Base-by-base conservation (phyloP, 2,888 invertebrate genomes). In the Orchesella flavescens region DNA sequence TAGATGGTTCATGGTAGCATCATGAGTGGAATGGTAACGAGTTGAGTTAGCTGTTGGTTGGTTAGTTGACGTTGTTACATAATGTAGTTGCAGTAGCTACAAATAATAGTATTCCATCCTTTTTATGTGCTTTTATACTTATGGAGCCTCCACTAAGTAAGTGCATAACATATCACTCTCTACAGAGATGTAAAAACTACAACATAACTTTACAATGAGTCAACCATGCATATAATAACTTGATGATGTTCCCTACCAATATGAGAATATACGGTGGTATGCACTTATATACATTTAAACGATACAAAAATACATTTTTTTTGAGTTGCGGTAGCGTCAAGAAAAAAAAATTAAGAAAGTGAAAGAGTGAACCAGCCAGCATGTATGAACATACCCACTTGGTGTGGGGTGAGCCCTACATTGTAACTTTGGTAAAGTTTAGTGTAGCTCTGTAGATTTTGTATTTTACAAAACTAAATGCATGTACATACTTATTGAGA, bases 31-130 rank as follows among this genome's bases (percentile, higher is more conserved):
- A 71, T 72, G 43, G 55, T 63, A 71, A 79, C 79, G 65, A 78
- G 77, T 44, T 69, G 69, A 59, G 69, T 43, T 77, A 69, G 57
- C 61, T 59, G 68, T 69, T 34, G 68, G 68, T 55, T 76, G 76
- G 68, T 24, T 57, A 76, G 76, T 68, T 75, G 74, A 19, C 53
- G 74, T 65, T 44, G 72, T 49, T 49, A 49, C 34, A 34, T 34
- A 34, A 34, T 49, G 12, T 49, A 49, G 49, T 12, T 49, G 12
- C n/a, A n/a, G 49, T 49, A 49, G 34, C 34, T 34, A 7, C 34
- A 34, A 34, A 49, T 49, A 49, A 12, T 49, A 49, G n/a, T n/a
- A n/a, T n/a, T n/a, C 34, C 34, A 34, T n/a, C 34, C 34, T 34
- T 7, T 7, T 34, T 34, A 34, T 34, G 34, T 34, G 7, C 34